phyloP scores from a whole-genome alignment of 2,797 vertebrate species.

The Poeciliopsis gracilis region DNA sequence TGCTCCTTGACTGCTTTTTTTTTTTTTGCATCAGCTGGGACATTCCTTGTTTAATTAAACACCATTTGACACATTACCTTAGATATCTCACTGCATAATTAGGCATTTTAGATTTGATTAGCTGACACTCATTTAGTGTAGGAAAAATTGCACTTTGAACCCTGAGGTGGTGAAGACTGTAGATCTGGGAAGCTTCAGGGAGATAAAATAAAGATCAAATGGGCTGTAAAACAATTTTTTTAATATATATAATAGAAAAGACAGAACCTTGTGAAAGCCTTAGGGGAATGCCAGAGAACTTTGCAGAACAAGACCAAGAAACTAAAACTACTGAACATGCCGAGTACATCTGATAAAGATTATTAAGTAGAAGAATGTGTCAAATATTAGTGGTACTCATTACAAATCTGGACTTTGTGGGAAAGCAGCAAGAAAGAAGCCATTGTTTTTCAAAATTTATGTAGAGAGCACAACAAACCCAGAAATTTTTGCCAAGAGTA shows the following conservation, averaged over 20 bases:
- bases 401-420: not conserved
- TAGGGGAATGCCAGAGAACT: not conserved
- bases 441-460: not conserved
- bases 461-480: not conserved
- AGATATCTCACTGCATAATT: conserved; percentile 25
- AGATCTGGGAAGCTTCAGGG: not conserved
- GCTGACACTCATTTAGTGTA: conserved; percentile 11
- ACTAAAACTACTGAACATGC: not conserved
- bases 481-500: no score
- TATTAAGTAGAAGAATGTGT: not conserved
- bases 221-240: not conserved
- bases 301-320: not conserved
- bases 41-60: conserved; percentile 66
- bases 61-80: conserved; percentile 51
- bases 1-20: conserved; percentile 59
- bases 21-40: conserved; percentile 55
- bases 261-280: not conserved
- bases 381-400: not conserved
- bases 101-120: conserved; percentile 30
- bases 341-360: not conserved
- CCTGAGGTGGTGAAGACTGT: not conserved
- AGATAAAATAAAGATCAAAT: not conserved
- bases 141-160: conserved; percentile 15
- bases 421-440: not conserved
- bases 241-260: not conserved